Percentiles rank a stretch among this genome's conserved stretches.
phyloP scores from a whole-genome alignment of 2,797 vertebrate species.

The Danio aesculapii region DNA sequence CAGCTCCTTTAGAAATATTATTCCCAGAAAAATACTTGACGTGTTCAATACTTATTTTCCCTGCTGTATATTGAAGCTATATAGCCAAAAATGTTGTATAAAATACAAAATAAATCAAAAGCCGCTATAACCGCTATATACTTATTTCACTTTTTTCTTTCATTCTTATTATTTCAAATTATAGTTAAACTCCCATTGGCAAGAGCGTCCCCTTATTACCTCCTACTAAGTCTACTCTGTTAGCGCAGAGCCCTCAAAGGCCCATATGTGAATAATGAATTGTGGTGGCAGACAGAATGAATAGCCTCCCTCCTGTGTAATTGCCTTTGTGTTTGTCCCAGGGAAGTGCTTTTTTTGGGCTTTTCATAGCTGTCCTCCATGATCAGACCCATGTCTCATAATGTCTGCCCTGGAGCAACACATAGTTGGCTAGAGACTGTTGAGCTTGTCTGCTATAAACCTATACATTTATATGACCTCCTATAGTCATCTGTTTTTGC shows the following conservation, averaged over 20 bases:
- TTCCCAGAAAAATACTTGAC: too few relatives aligned
- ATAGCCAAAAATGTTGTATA: too few relatives aligned
- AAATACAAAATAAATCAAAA: too few relatives aligned
- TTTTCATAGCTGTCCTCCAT: slow-evolving; percentile 50
- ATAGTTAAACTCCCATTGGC: slow-evolving; percentile 1
- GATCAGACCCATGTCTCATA: slow-evolving; percentile 57
- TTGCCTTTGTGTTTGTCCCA: slow-evolving; percentile 61
- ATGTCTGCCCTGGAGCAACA: slow-evolving; percentile 56
- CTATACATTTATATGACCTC: not conserved
- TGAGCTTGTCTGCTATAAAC: not conserved
- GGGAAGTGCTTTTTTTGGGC: slow-evolving; percentile 55
- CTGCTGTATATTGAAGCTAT: too few relatives aligned
- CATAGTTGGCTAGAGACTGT: not conserved
- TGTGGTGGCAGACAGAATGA: slow-evolving; percentile 48
- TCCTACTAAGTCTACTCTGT: slow-evolving; percentile 15
- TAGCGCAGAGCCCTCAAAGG: slow-evolving; percentile 26
- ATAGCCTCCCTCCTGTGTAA: slow-evolving; percentile 55
- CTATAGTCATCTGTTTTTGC: slow-evolving; percentile 22
- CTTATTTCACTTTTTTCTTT: not conserved
- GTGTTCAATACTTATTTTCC: too few relatives aligned
- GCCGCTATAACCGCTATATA: too few relatives aligned
- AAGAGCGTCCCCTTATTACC: slow-evolving; percentile 5
- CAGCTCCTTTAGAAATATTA: too few relatives aligned
- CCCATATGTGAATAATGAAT: slow-evolving; percentile 56
- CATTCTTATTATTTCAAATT: not conserved